Evolutionary conservation across 2,888 invertebrate species (phyloP), one percentile per base, ranked within the genome.

Genomic region (Gryllus longicercus): DNA sequence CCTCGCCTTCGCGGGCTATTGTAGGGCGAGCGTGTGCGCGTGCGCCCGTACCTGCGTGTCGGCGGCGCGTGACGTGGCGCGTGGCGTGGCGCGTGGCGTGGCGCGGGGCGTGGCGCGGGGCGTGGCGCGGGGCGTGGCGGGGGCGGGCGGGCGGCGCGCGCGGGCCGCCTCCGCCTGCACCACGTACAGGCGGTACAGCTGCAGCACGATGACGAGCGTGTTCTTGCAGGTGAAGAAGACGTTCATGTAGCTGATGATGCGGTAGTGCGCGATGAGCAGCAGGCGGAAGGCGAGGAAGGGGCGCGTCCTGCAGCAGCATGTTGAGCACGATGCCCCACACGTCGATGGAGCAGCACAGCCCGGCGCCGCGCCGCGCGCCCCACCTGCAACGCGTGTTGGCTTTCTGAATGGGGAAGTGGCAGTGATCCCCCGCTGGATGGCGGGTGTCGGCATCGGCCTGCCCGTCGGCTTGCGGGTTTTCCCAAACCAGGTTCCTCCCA

Each of bases 141-240:
- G 3, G 51, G 50, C 18, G 11, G 49, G 8, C 14, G 23, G 50
- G 10, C n/a, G 38, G 16, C 76, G 51, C 50, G 74, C 75, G 14
- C 75, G 50, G 11, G 63, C 25, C 80, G 84, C 84, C 80, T 86
- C 86, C 79, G 84, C 83, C 81, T 95, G 93, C 0, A 95, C 91
- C 0, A 95, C 95, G 85, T 95, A 94, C 0, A 96, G 88, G 11
- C 96, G 89, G 85, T 96, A 96, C 80, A 96, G 89, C 86, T 96
- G 95, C 0, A 98, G 89, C 1, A 96, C 87, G 82, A 97, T 97
- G 14, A 98, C 97, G 86, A 96, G 87, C 0, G 94, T 94, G 85
- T 95, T 96, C 88, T 96, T 95, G 88, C 96, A 96, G 0, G 97
- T 97, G 88, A 98, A 98, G 88, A 98, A 98, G 82, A 97, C 95